phyloP scores from a whole-genome alignment of 2,797 vertebrate species.

The Urosaurus nigricauda region DNA sequence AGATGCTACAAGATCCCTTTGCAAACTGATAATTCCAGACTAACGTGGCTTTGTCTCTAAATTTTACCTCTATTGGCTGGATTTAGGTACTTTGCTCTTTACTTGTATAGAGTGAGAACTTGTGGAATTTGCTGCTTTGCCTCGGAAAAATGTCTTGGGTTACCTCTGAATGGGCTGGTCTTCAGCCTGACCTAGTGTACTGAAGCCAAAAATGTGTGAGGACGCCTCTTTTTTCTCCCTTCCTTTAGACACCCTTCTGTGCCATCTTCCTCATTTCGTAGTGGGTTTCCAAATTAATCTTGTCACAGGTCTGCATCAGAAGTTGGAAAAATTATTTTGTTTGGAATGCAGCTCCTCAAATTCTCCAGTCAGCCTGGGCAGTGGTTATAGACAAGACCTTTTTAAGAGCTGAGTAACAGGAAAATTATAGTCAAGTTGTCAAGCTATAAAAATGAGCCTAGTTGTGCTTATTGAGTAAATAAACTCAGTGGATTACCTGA shows the following conservation, averaged over 20 bases:
- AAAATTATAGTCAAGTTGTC: background rate
- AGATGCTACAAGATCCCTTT: too few species aligned
- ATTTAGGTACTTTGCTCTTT: background rate
- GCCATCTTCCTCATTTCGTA: too few species aligned
- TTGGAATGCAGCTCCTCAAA: background rate
- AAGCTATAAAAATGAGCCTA: background rate
- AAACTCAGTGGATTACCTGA: background rate
- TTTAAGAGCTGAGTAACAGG: background rate
- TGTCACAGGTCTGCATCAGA: too few species aligned
- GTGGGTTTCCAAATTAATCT: too few species aligned
- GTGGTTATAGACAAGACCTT: background rate
- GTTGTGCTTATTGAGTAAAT: constrained; percentile 5
- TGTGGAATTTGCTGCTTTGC: background rate
- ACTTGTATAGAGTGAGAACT: background rate
- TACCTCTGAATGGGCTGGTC: too few species aligned
- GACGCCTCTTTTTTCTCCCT: too few species aligned
- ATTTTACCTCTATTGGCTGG: background rate
- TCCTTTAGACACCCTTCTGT: too few species aligned
- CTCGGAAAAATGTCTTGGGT: background rate
- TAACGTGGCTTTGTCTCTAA: too few species aligned
- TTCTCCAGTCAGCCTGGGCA: background rate
- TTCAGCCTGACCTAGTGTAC: too few species aligned
- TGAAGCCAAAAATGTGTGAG: too few species aligned
- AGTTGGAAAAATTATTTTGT: background rate
- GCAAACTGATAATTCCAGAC: too few species aligned